A percentile compares a stretch with the other conserved stretches of the same genome.
Evolutionary conservation across 2,888 invertebrate species (phyloP).

Genomic region (Leptinotarsa haldemani): DNA sequence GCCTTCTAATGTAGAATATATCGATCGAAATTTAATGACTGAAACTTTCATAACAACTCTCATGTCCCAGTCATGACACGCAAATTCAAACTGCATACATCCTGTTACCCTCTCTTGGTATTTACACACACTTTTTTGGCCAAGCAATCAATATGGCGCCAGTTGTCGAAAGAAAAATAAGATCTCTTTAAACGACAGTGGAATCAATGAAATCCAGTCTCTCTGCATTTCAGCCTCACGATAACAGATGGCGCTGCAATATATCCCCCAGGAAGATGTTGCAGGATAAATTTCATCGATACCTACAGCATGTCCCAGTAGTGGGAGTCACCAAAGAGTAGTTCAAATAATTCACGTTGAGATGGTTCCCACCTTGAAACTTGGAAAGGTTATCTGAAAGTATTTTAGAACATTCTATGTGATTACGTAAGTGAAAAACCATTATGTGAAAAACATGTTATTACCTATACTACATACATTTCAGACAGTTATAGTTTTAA

Average conservation of each 20-base stretch:
- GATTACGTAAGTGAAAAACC: no score
- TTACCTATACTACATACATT: no score
- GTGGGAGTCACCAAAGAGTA: no score
- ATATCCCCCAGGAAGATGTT: not conserved
- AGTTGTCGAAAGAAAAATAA: no score
- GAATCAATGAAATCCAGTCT: slow-evolving; percentile 7
- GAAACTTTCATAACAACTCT: slow-evolving; percentile 22
- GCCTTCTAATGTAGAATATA: slow-evolving; percentile 40
- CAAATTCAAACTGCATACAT: not conserved
- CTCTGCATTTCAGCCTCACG: slow-evolving; percentile 2
- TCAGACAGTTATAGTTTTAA: no score
- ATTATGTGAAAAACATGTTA: no score
- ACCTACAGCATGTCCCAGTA: not conserved
- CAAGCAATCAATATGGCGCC: no score
- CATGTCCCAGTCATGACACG: slow-evolving; percentile 25
- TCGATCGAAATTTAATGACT: slow-evolving; percentile 34
- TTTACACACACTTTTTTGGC: not conserved
- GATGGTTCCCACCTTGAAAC: no score
- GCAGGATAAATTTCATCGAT: not conserved
- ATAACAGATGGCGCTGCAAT: not conserved
- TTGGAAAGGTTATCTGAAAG: no score
- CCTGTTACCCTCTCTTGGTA: not conserved
- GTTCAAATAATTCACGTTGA: no score
- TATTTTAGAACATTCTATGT: no score
- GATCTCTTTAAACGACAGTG: not conserved